Percentiles rank a stretch among this genome's conserved stretches.
Evolutionary conservation across 2,888 invertebrate species (phyloP).

Genomic region (Eupithecia vulgata): DNA sequence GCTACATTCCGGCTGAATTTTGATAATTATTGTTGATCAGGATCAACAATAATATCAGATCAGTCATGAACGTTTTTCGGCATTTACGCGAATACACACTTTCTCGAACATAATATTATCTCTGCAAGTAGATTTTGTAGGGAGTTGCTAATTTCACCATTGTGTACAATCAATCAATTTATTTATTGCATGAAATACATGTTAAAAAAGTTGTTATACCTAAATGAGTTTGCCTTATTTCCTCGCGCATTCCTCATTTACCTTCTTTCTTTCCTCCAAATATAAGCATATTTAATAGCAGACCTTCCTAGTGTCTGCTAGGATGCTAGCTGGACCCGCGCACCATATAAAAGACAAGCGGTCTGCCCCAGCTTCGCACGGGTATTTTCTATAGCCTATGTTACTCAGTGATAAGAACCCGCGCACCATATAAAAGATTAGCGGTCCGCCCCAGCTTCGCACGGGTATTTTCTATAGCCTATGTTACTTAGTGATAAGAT

Average conservation of each 20-base stretch:
- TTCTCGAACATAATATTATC: neutral
- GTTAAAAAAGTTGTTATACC: no score
- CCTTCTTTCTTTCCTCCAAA: neutral
- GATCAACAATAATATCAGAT: no score
- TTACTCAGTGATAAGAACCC: no score
- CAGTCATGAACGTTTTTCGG: neutral
- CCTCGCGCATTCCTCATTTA: neutral
- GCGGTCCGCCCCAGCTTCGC: no score
- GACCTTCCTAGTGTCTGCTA: neutral
- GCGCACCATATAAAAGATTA: no score
- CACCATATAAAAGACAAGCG: neutral
- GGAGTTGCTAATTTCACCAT: neutral
- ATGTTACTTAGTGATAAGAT: no score
- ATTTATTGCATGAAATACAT: no score
- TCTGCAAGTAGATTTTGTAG: neutral
- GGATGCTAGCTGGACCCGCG: neutral
- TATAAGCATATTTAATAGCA: neutral
- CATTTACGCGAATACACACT: neutral
- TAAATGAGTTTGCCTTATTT: neutral
- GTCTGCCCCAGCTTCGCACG: no score
- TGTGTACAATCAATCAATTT: no score
- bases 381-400: no score
- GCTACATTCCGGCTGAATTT: neutral
- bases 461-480: no score
- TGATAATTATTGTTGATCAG: neutral